These are phyloP conservation scores for Myotis daubentonii DNA, from an alignment of 2,797 vertebrate genomes.

Conservation along the genomic window DNA sequence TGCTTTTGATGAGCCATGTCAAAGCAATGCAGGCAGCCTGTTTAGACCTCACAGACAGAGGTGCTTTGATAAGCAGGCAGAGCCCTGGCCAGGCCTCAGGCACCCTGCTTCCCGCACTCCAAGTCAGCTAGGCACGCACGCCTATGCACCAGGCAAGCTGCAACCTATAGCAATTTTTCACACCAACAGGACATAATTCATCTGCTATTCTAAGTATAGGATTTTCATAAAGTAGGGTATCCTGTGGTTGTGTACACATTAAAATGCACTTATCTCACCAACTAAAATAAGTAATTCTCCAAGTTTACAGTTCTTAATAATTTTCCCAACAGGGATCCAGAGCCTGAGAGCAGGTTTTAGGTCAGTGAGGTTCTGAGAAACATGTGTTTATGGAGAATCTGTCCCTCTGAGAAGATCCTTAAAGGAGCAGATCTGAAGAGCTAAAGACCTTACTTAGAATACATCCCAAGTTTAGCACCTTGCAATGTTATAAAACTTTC, in stretches of 20 bases:
- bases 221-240: not conserved
- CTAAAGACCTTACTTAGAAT: not conserved
- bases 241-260: not conserved
- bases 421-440: not conserved
- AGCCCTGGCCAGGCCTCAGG: not conserved
- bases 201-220: not conserved
- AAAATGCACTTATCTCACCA: not conserved
- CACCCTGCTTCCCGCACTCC: not conserved
- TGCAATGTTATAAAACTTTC: conserved; percentile 4
- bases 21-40: conserved; percentile 21
- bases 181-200: not conserved
- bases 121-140: not conserved
- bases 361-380: not conserved
- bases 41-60: not conserved
- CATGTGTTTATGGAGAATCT: not conserved
- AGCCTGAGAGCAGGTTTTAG: not conserved
- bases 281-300: conserved; percentile 37
- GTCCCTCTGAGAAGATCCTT: not conserved
- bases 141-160: not conserved
- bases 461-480: not conserved
- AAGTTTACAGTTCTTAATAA: not conserved
- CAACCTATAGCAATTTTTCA: not conserved
- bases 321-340: not conserved
- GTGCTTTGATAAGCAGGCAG: not conserved
- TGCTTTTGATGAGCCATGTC: not conserved